phyloP scores from a whole-genome alignment of 2,113 vertebrate genomes.

The Polypterus senegalus region DNA sequence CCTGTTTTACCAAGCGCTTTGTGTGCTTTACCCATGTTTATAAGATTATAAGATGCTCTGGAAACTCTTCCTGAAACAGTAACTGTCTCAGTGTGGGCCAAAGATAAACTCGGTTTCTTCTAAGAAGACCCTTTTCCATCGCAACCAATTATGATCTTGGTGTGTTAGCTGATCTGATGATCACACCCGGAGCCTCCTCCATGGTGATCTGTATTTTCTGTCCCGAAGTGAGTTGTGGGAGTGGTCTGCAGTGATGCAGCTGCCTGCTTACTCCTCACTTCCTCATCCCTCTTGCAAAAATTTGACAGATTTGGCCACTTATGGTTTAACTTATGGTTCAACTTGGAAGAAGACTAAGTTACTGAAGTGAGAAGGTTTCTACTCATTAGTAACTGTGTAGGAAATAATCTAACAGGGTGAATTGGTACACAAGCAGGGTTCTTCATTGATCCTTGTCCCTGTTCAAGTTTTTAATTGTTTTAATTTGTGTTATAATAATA shows the following conservation, averaged over 20 bases:
- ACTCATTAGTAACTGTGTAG: conserved; percentile 2
- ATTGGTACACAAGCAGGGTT: background rate
- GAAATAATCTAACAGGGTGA: conserved; percentile 1
- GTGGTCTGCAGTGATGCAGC: background rate
- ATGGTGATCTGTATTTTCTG: conserved; percentile 5
- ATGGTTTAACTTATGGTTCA: background rate
- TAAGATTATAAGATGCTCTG: too few species aligned
- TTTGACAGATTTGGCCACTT: background rate
- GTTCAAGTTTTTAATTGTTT: background rate
- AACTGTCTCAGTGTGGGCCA: background rate
- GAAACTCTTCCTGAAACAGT: too few species aligned
- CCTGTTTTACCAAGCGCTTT: too few species aligned
- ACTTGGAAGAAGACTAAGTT: background rate
- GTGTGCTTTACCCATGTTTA: too few species aligned
- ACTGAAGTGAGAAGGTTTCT: background rate
- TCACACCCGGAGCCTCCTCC: conserved; percentile 1
- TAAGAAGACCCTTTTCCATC: background rate
- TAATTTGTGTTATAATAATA: too few species aligned
- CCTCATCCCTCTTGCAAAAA: background rate
- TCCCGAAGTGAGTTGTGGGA: background rate
- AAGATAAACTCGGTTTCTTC: background rate
- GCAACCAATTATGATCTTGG: background rate
- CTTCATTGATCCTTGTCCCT: background rate
- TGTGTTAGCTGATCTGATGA: background rate
- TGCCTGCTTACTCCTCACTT: background rate